Evolutionary conservation across 1,140 invertebrate genomes (phyloP).

Genomic region (Dendrolimus kikuchii): DNA sequence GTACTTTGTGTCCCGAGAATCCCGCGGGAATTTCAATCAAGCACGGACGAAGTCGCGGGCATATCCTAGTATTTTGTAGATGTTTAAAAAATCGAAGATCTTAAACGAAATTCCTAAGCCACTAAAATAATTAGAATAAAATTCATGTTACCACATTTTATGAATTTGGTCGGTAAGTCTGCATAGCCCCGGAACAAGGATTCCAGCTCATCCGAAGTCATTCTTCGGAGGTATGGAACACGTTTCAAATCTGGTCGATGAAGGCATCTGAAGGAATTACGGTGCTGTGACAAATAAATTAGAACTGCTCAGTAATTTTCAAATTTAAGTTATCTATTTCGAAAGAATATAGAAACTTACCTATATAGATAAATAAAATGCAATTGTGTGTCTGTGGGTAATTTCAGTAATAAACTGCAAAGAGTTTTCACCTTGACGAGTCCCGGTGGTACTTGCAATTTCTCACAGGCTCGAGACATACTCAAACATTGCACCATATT

Average conservation of each 20-base stretch:
- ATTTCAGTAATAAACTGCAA: no score
- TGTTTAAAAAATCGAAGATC: no score
- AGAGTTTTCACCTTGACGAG: slow-evolving; percentile 37
- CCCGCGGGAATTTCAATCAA: no score
- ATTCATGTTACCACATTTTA: slow-evolving; percentile 21
- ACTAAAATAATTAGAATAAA: not conserved
- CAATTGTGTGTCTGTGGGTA: no score
- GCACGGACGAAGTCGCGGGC: no score
- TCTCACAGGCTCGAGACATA: slow-evolving; percentile 47
- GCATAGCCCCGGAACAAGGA: slow-evolving; percentile 46
- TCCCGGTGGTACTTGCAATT: slow-evolving; percentile 37
- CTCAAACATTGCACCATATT: slow-evolving; percentile 44
- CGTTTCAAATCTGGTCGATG: slow-evolving; percentile 59
- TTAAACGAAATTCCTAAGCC: no score
- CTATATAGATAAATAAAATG: no score
- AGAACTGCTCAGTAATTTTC: not conserved
- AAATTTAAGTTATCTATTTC: not conserved
- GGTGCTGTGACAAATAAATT: slow-evolving; percentile 28
- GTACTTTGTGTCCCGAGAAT: no score
- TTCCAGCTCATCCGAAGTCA: slow-evolving; percentile 57
- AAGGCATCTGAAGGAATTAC: slow-evolving; percentile 57
- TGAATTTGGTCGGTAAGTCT: slow-evolving; percentile 25
- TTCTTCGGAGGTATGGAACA: slow-evolving; percentile 49
- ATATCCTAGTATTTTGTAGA: no score
- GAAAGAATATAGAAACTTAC: not conserved